Evolutionary conservation across 2,888 invertebrate species (phyloP), one percentile per base, ranked within the genome.

Genomic region (Ptychoptera contaminata): DNA sequence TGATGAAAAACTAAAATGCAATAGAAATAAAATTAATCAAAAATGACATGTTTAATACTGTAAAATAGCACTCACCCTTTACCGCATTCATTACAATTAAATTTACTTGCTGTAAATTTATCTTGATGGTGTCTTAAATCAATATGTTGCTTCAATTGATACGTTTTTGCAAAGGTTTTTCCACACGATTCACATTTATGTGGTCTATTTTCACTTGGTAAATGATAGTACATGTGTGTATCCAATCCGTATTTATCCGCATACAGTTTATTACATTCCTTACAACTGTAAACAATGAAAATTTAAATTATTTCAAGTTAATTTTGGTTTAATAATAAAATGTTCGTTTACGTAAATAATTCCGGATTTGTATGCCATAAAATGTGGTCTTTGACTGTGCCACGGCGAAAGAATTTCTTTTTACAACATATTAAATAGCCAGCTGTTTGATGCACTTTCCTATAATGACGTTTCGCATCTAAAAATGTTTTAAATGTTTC

Each of bases 21-120:
- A 11, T 8, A 11, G 4, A 11, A 14, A 31, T 31, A 11, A n/a
- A 32, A n/a, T 30, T 29, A 8, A 31, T 29, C 7, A 12, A 15
- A 8, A 14, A 42, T 35, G 12, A 11, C 2, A 16, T n/a, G n/a
- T n/a, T 41, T 15, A 32, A 10, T 7, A n/a, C 1, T 8, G 2
- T 4, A 2, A 14, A 8, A 40, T 14, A 31, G n/a, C n/a, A 31
- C 16, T 35, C 32, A 42, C 32, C 61, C 57, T 47, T 58, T 59
- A 8, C 58, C 55, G 40, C 63, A 63, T 7, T 59, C 55, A n/a
- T 57, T 52, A 38, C 63, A 64, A 2, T 58, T 57, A 40, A 49
- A 51, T 37, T 49, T 48, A 32, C 51, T 53, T 1, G 3, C 38
- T 16, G 2, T 31, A 23, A n/a, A 14, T 31, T 15, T n/a, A 29